Evolutionary conservation across 2,888 invertebrate genomes (phyloP).

Genomic region (Dromius quadrimaculatus): DNA sequence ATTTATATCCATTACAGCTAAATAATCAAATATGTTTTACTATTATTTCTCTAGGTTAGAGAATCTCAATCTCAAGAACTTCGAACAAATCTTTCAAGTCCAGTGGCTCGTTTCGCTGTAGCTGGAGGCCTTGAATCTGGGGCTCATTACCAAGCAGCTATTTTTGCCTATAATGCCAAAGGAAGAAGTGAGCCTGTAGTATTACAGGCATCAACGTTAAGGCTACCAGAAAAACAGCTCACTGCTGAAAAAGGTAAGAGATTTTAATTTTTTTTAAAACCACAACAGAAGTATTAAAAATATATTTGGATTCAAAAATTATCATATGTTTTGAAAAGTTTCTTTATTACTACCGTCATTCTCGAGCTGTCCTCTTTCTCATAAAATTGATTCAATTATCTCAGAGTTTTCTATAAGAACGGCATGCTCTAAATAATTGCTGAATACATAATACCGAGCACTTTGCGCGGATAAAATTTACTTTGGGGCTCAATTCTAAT

Average conservation of each 20-base stretch:
- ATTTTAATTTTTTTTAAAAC: background rate
- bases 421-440: too few relatives aligned
- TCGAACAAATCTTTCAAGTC: conserved; percentile 82
- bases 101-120: conserved; percentile 83
- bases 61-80: conserved; percentile 73
- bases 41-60: conserved; percentile 73
- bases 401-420: too few relatives aligned
- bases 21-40: background rate
- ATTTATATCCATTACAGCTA: too few relatives aligned
- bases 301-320: too few relatives aligned
- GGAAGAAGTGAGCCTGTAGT: conserved; percentile 86
- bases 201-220: conserved; percentile 82
- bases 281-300: background rate
- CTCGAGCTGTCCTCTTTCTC: too few relatives aligned
- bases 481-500: too few relatives aligned
- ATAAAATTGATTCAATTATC: too few relatives aligned
- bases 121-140: conserved; percentile 79
- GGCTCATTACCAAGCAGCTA: conserved; percentile 79
- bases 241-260: conserved; percentile 79
- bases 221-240: conserved; percentile 87
- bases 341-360: too few relatives aligned
- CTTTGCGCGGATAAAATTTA: too few relatives aligned
- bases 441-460: too few relatives aligned
- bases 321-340: too few relatives aligned
- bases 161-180: conserved; percentile 85